Conservation (phyloP, 1,140 invertebrate species). For the Chionoecetes opilio region DNA sequence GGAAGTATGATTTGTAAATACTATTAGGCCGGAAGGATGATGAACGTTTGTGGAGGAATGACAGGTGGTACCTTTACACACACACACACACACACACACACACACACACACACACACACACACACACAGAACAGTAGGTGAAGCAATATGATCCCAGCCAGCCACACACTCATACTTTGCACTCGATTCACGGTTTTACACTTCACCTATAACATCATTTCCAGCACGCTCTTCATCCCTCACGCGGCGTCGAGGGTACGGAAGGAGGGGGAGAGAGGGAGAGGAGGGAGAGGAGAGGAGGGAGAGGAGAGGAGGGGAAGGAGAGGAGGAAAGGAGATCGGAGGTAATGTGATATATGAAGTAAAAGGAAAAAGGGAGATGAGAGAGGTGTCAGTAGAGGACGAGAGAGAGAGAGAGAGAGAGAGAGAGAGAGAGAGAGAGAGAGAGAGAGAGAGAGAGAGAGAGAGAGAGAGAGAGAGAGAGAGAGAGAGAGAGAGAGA, state of each 20-base stretch:
- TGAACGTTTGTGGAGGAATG: no score
- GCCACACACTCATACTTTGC: not conserved
- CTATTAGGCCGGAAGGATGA: no score
- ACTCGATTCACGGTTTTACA: not conserved
- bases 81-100: no score
- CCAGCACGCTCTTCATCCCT: not conserved
- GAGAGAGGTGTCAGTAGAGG: not conserved
- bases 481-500: slow-evolving; percentile 24
- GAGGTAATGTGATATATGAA: not conserved
- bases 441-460: slow-evolving; percentile 27
- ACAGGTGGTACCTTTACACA: no score
- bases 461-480: slow-evolving; percentile 27
- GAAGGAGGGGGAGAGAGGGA: not conserved
- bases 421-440: not conserved
- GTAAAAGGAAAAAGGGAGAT: not conserved
- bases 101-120: no score
- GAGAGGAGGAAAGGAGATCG: not conserved
- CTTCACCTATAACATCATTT: not conserved
- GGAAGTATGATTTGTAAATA: no score
- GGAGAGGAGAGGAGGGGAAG: not conserved
- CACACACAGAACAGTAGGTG: no score
- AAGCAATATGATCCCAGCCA: no score
- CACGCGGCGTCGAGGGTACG: not conserved
- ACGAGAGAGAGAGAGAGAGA: not conserved
- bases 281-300: not conserved